Evolutionary conservation across 2,113 vertebrate genomes (phyloP).

Genomic region (Origma solitaria): DNA sequence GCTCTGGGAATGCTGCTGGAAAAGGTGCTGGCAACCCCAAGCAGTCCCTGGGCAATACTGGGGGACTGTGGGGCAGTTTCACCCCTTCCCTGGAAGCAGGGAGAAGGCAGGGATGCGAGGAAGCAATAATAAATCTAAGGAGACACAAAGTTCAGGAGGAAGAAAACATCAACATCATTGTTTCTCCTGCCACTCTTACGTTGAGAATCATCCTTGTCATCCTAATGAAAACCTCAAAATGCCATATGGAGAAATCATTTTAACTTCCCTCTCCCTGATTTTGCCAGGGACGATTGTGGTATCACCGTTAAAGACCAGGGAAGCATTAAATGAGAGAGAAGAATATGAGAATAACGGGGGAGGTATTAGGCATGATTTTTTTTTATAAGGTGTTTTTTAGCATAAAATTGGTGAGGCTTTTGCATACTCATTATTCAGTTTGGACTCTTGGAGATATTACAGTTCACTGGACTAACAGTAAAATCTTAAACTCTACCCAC

Average conservation of each 20-base stretch:
- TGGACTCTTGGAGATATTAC: neutral
- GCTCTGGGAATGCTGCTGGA: accelerated
- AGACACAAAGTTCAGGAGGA: neutral
- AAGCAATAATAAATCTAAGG: neutral
- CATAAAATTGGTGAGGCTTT: neutral
- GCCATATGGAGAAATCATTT: neutral
- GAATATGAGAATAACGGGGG: neutral
- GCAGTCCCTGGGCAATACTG: accelerated
- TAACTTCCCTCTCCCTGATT: neutral
- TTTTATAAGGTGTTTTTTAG: neutral
- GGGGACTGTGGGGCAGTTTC: accelerated
- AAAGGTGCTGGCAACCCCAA: neutral
- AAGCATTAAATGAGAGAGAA: neutral
- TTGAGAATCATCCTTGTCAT: neutral
- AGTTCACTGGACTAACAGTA: neutral
- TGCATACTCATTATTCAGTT: neutral
- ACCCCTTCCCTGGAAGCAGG: neutral
- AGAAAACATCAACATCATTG: neutral
- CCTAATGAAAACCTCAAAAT: neutral
- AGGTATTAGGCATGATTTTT: neutral
- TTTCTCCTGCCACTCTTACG: neutral
- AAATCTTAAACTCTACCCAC: neutral
- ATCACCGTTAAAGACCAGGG: neutral
- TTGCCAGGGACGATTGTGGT: neutral
- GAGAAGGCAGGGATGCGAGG: neutral